Evolutionary conservation across 2,888 invertebrate species (phyloP).

Genomic region (Dromius quadrimaculatus): DNA sequence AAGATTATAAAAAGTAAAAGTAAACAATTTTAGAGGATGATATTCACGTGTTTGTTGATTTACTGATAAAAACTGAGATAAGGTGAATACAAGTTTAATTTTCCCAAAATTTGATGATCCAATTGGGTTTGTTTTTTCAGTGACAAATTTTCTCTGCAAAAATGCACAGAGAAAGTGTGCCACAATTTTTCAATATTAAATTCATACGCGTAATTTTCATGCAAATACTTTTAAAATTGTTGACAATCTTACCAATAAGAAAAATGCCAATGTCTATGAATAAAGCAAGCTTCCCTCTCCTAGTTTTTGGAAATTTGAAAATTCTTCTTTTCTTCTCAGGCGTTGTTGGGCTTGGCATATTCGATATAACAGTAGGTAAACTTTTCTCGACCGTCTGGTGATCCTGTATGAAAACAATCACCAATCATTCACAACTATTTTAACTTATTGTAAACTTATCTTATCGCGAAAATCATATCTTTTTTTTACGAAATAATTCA

Average conservation of each 20-base stretch:
- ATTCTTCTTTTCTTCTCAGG: conserved; percentile 17
- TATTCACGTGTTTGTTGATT: conserved; percentile 9
- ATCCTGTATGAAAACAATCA: conserved; percentile 4
- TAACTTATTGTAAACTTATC: conserved; percentile 12
- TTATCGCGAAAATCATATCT: neutral
- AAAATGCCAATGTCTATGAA: conserved; percentile 19
- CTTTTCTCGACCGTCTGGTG: conserved; percentile 24
- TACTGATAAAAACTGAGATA: neutral
- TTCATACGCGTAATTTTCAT: no score
- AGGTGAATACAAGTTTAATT: no score
- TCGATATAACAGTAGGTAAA: conserved; percentile 18
- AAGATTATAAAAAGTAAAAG: neutral
- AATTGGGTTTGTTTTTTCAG: no score
- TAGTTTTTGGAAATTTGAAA: conserved; percentile 32
- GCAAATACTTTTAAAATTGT: no score
- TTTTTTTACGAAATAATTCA: neutral
- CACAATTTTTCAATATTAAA: no score
- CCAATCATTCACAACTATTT: neutral
- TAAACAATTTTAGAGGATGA: neutral
- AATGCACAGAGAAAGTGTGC: no score
- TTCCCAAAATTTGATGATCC: no score
- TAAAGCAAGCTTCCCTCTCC: conserved; percentile 41
- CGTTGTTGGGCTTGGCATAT: conserved; percentile 34
- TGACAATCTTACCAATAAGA: conserved; percentile 43
- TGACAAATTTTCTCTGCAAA: no score